These are phyloP conservation scores for Melinaea menophilus DNA, from an alignment of 2,888 invertebrate species.

Conservation along the genomic window DNA sequence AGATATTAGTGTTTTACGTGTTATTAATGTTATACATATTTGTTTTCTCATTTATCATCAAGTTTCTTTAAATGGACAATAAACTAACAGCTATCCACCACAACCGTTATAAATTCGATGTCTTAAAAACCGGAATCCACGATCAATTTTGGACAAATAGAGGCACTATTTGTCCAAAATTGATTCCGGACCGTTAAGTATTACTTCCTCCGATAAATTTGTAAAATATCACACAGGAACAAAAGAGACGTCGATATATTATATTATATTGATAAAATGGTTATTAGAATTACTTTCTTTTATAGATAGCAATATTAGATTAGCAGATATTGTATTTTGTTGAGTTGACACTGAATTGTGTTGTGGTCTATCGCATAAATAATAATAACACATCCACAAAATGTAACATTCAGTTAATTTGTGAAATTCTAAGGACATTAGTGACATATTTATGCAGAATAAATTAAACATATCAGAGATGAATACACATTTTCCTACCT, in stretches of 20 bases:
- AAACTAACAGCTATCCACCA: background rate
- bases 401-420: no score
- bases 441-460: no score
- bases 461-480: no score
- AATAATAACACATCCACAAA: no score
- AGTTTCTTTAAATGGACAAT: background rate
- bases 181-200: constrained; percentile 4
- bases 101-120: background rate
- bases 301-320: no score
- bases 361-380: no score
- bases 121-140: background rate
- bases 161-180: background rate
- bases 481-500: no score
- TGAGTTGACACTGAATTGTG: no score
- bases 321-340: no score
- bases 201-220: constrained; percentile 6
- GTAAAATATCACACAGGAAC: background rate
- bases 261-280: background rate
- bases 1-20: background rate
- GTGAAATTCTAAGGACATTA: no score
- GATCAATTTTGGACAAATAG: constrained; percentile 6
- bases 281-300: no score
- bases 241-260: background rate
- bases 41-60: background rate
- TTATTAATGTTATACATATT: background rate